Base-by-base conservation (phyloP, 2,113 vertebrate genomes). In the Tupaia tana region DNA sequence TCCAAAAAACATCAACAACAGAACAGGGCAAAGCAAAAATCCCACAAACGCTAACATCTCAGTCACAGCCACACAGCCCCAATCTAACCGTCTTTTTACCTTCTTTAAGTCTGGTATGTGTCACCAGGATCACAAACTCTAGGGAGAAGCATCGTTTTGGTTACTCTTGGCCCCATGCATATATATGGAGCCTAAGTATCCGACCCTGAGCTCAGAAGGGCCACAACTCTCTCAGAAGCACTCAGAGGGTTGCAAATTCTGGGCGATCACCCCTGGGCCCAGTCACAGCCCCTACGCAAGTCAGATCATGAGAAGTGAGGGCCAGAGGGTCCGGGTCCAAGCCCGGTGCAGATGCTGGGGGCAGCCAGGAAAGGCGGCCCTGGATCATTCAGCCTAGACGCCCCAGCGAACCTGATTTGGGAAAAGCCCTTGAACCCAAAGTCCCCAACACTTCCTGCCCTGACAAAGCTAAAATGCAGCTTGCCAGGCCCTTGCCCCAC, bases 391-490 rank as follows among this genome's bases (percentile, higher is more conserved):
- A 14, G 54, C 79, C 86, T 64, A 58, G 67, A 73, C 1, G 7
- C 66, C 66, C 34, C 69, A 27, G 59, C 7, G 12, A 91, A 54
- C 58, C 43, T 54, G 71, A 86, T 75, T 90, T 85, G 22, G 75
- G 67, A 66, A 82, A 86, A 81, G 22, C 27, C n/a, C 96, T 94
- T 73, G 89, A 86, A 81, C 67, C 74, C 34, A 4, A 91, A 69
- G 34, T 82, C 56, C 31, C 54, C 75, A 75, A 70, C 86, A 81
- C 83, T 95, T 96, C 79, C 27, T 22, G 59, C 54, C 20, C 13
- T 34, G 58, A 90, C 61, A 83, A n/a, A 94, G 31, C 54, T 69
- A 6, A 93, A 79, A 78, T 2, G 67, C 74, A 71, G 63, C 12
- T n/a, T 61, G 89, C 24, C 34, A 9, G 43, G 14, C 22, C 16